Evolutionary conservation across 1,140 invertebrate genomes (phyloP).

Genomic region (Dinothrombium tinctorium): DNA sequence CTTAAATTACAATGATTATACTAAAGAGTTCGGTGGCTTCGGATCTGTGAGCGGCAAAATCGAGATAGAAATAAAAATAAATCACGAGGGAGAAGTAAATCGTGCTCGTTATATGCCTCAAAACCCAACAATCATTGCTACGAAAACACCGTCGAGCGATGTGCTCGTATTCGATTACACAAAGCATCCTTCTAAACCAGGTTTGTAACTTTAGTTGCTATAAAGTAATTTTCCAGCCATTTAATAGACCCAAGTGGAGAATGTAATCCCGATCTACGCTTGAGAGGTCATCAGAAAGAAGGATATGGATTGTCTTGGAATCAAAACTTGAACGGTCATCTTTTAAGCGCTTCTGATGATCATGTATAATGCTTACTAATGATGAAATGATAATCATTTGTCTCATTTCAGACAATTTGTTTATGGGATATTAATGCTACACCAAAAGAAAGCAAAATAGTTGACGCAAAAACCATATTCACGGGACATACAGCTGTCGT

Average conservation of each 20-base stretch:
- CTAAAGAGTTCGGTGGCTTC: slow-evolving; percentile 91
- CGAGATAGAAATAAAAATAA: slow-evolving; percentile 99
- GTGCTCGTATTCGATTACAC: slow-evolving; percentile 99
- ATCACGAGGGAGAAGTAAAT: slow-evolving; percentile 99
- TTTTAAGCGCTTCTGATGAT: slow-evolving; percentile 90
- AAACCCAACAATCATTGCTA: slow-evolving; percentile 96
- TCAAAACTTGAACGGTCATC: slow-evolving; percentile 87
- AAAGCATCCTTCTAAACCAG: slow-evolving; percentile 92
- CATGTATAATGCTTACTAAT: slow-evolving; percentile 30
- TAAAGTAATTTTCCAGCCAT: slow-evolving; percentile 2
- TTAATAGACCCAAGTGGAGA: slow-evolving; percentile 64
- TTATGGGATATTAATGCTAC: slow-evolving; percentile 97
- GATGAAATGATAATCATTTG: neutral
- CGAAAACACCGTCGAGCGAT: slow-evolving; percentile 96
- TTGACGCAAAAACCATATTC: slow-evolving; percentile 96
- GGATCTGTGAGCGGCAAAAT: slow-evolving; percentile 98
- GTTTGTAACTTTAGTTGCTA: slow-evolving; percentile 1
- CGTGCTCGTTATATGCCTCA: slow-evolving; percentile 98
- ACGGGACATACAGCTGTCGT: slow-evolving; percentile 97
- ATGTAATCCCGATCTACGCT: slow-evolving; percentile 67
- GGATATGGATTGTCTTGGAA: slow-evolving; percentile 98
- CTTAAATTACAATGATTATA: slow-evolving; percentile 10
- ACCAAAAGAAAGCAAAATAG: slow-evolving; percentile 73
- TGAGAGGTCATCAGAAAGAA: slow-evolving; percentile 97
- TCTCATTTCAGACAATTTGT: slow-evolving; percentile 56